Conservation (phyloP, 2,888 invertebrate genomes). For the Malacosoma neustria region DNA sequence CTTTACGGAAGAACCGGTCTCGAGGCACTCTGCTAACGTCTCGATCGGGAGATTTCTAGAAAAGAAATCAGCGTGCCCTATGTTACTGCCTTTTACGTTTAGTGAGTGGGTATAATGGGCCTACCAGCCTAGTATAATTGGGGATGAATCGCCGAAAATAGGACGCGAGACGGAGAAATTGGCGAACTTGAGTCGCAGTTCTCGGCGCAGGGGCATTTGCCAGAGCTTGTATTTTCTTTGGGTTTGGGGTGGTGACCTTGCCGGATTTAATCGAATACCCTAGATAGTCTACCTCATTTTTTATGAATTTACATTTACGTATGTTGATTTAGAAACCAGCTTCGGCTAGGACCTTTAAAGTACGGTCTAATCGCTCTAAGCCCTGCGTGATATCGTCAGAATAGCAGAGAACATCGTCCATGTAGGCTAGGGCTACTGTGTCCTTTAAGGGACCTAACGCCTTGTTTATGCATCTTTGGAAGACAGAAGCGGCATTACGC, state of each 20-base stretch:
- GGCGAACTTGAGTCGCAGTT: slow-evolving; percentile 16
- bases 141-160: slow-evolving; percentile 13
- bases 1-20: too few species aligned
- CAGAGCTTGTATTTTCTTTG: slow-evolving; percentile 20
- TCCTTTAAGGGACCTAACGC: slow-evolving; percentile 11
- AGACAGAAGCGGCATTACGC: slow-evolving; percentile 14
- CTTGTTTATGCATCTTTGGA: slow-evolving; percentile 13
- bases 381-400: slow-evolving; percentile 8
- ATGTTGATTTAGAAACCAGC: slow-evolving; percentile 23
- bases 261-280: slow-evolving; percentile 19
- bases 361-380: slow-evolving; percentile 8
- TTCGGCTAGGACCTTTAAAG: slow-evolving; percentile 7
- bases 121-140: slow-evolving; percentile 11
- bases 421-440: slow-evolving; percentile 11
- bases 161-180: slow-evolving; percentile 12
- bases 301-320: slow-evolving; percentile 18
- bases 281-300: slow-evolving; percentile 17
- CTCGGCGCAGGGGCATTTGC: slow-evolving; percentile 18
- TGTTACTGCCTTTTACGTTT: slow-evolving; percentile 12
- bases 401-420: slow-evolving; percentile 14
- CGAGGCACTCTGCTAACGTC: too few species aligned
- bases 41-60: slow-evolving; percentile 18
- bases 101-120: slow-evolving; percentile 20
- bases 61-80: slow-evolving; percentile 20
- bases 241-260: slow-evolving; percentile 19